These are phyloP conservation scores for Mus minutoides DNA, from an alignment of 2,797 vertebrate genomes.

Conservation along the genomic window DNA sequence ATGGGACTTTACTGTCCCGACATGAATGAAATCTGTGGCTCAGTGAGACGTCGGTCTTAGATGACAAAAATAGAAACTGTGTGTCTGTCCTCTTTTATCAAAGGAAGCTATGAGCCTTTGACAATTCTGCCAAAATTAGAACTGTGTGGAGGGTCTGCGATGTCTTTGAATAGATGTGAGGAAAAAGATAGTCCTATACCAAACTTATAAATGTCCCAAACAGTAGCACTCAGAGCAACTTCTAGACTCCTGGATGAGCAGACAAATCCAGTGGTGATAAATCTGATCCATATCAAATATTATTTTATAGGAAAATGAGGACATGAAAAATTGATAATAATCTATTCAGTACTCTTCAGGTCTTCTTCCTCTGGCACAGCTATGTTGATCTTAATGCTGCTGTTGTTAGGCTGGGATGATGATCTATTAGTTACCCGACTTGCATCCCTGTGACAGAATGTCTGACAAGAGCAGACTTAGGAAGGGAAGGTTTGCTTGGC, in stretches of 20 bases:
- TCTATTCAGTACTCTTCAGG: background rate
- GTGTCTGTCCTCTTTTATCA: slow-evolving; percentile 53
- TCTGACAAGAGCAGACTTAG: background rate
- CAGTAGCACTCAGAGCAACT: background rate
- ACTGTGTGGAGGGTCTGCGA: background rate
- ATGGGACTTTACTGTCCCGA: slow-evolving; percentile 23
- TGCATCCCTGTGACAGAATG: background rate
- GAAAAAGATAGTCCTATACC: slow-evolving; percentile 17
- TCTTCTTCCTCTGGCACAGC: background rate
- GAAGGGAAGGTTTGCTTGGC: background rate
- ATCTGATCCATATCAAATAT: background rate
- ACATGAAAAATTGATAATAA: background rate
- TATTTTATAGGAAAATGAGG: background rate
- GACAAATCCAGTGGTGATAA: background rate
- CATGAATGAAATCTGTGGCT: slow-evolving; percentile 38
- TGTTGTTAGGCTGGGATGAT: background rate
- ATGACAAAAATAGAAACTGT: slow-evolving; percentile 59
- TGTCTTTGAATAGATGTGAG: slow-evolving; percentile 52
- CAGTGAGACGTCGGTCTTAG: background rate
- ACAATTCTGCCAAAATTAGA: slow-evolving; percentile 61
- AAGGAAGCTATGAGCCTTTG: slow-evolving; percentile 38
- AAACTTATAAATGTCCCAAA: slow-evolving; percentile 37
- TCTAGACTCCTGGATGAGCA: slow-evolving; percentile 1
- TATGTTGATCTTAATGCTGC: background rate
- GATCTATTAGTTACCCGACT: background rate